Evolutionary conservation across 2,888 invertebrate genomes (phyloP), one percentile per base, ranked within the genome.

Genomic region (Anthoptus insignis): DNA sequence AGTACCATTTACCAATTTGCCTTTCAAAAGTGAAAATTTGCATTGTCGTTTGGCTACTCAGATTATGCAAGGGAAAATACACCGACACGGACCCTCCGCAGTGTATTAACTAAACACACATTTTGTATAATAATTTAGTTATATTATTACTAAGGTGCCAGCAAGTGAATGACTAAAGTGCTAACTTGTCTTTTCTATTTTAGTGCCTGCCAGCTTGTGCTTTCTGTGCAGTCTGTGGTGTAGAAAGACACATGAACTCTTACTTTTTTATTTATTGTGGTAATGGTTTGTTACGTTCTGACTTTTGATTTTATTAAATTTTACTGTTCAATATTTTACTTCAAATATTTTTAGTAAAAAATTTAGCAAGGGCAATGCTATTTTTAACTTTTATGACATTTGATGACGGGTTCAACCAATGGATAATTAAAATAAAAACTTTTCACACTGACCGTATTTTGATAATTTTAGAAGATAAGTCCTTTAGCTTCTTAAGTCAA

Each of bases 1-100:
- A 42, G 42, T 19, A 16, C 8, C 42, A 42, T 19, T 42, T 11
- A 19, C 42, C 19, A 42, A 27, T 50, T 32, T 52, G 32, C 19
- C 52, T 32, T 52, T 32, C 52, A 50, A 50, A 50, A 50, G 11
- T 8, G 27, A 27, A n/a, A 16, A 50, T 50, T 50, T 50, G 27
- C 50, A 50, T 50, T 50, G 50, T 50, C 16, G 50, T 50, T 29
- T 50, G 29, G 27, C 50, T 9, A 16, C 29, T 50, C 16, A 11
- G 27, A 16, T 50, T 50, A 27, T 29, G 50, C 50, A 50, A 50
- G 27, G 27, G 50, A 27, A 27, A 24, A 27, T 50, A 22, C 22
- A 16, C 11, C 8, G 42, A 2, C 50, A 22, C 29, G 50, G 52
- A 52, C 52, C 52, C 52, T 19, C 52, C 27, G 19, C 52, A 32